A percentile compares a stretch with the other conserved stretches of the same genome.
These are phyloP conservation scores for Cyprinus carpio DNA, from an alignment of 2,113 vertebrate species.

Conservation along the genomic window DNA sequence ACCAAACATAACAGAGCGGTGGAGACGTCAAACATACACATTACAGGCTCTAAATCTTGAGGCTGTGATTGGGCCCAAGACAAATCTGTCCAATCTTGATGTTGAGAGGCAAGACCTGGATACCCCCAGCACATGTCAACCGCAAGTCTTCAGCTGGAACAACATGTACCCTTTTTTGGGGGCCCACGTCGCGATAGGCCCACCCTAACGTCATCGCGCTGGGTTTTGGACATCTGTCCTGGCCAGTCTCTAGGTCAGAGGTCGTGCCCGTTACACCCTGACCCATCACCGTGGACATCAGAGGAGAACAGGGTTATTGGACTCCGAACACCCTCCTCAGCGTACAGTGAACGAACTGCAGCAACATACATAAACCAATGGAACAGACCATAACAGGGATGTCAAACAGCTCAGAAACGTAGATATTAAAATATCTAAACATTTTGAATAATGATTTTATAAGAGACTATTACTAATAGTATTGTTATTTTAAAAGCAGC, in stretches of 20 bases:
- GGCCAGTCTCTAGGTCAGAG: constrained; percentile 87
- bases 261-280: constrained; percentile 80
- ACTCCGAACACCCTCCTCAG: constrained; percentile 77
- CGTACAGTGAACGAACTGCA: constrained; percentile 84
- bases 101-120: not conserved
- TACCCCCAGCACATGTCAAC: not conserved
- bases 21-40: constrained; percentile 4
- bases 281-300: constrained; percentile 79
- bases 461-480: too few relatives aligned
- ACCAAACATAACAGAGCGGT: too few relatives aligned
- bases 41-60: not conserved
- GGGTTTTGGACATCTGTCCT: constrained; percentile 88
- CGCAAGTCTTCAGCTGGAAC: not conserved
- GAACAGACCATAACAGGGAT: constrained; percentile 18
- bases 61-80: not conserved
- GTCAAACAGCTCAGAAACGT: too few relatives aligned
- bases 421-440: too few relatives aligned
- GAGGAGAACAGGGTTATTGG: constrained; percentile 65
- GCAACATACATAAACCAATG: too few relatives aligned
- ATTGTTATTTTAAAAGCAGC: too few relatives aligned
- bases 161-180: constrained; percentile 85
- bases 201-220: constrained; percentile 98
- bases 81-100: constrained; percentile 8
- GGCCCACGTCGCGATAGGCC: constrained; percentile 91
- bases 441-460: too few relatives aligned